These are phyloP conservation scores for Indri indri DNA, from an alignment of 2,113 vertebrate genomes.

Conservation along the genomic window DNA sequence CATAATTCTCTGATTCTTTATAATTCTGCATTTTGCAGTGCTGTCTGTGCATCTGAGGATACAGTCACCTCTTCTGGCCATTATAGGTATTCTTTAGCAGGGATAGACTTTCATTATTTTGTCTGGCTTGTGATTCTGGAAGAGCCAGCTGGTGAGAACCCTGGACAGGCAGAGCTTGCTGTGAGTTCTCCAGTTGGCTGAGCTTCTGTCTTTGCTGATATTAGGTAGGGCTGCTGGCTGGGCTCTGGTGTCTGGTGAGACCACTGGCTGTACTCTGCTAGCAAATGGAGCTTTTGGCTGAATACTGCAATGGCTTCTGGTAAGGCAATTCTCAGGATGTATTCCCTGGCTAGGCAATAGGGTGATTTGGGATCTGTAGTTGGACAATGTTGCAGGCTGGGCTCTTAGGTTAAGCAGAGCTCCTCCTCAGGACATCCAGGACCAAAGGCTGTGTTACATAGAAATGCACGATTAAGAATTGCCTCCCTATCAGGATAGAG, in stretches of 20 bases:
- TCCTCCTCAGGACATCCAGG: background rate
- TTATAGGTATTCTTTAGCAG: background rate
- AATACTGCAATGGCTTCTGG: background rate
- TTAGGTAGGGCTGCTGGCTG: background rate
- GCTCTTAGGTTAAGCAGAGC: background rate
- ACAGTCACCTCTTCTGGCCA: background rate
- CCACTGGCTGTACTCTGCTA: background rate
- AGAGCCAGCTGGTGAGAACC: background rate
- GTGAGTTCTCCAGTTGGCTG: background rate
- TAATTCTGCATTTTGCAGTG: background rate
- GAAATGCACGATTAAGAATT: background rate
- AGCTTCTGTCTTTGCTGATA: background rate
- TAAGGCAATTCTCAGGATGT: background rate
- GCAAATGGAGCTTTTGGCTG: background rate
- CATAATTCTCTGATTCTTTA: background rate
- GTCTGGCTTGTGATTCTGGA: background rate
- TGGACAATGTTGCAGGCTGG: background rate
- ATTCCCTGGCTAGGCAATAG: background rate
- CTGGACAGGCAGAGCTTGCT: background rate
- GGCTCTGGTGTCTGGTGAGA: background rate
- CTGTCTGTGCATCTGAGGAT: background rate
- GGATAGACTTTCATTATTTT: background rate
- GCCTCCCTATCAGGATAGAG: no score
- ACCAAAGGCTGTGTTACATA: no score
- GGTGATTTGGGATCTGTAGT: background rate